Evolutionary conservation across 2,888 invertebrate genomes (phyloP).

Genomic region (Caenorhabditis doughertyi): DNA sequence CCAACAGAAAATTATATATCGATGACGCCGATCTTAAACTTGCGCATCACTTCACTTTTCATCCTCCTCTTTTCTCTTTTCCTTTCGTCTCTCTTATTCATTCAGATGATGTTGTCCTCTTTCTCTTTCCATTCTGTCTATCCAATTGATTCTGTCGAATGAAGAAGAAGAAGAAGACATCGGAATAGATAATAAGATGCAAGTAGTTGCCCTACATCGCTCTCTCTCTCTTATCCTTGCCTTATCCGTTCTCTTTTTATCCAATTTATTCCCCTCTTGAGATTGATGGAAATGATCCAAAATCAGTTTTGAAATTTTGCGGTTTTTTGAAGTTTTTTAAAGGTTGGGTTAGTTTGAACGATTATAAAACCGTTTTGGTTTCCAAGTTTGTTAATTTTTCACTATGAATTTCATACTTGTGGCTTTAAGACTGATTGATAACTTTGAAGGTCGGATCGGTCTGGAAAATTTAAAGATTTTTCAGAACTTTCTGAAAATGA

Average conservation of each 20-base stretch:
- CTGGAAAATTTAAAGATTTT: too few species aligned
- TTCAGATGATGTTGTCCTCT: not conserved
- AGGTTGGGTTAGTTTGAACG: not conserved
- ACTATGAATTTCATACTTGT: too few species aligned
- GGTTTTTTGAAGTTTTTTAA: not conserved
- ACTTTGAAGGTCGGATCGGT: too few species aligned
- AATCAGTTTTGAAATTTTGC: slow-evolving; percentile 1
- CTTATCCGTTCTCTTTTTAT: slow-evolving; percentile 32
- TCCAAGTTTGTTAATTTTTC: too few species aligned
- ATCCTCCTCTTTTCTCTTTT: not conserved
- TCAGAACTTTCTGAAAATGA: too few species aligned
- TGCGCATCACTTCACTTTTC: slow-evolving; percentile 36
- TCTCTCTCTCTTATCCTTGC: slow-evolving; percentile 20
- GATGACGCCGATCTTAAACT: slow-evolving; percentile 57
- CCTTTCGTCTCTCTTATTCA: not conserved
- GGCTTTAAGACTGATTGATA: too few species aligned
- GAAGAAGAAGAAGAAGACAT: not conserved
- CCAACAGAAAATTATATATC: slow-evolving; percentile 26
- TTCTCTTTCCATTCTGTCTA: slow-evolving; percentile 14
- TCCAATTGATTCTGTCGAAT: not conserved
- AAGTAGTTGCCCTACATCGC: slow-evolving; percentile 44
- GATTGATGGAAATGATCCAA: slow-evolving; percentile 21
- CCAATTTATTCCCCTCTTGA: not conserved
- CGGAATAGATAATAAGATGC: slow-evolving; percentile 16
- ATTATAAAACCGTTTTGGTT: too few species aligned